A percentile compares a stretch with the other conserved stretches of the same genome.
Conservation (phyloP, 2,888 invertebrate species). For the Tiliacea aurago region DNA sequence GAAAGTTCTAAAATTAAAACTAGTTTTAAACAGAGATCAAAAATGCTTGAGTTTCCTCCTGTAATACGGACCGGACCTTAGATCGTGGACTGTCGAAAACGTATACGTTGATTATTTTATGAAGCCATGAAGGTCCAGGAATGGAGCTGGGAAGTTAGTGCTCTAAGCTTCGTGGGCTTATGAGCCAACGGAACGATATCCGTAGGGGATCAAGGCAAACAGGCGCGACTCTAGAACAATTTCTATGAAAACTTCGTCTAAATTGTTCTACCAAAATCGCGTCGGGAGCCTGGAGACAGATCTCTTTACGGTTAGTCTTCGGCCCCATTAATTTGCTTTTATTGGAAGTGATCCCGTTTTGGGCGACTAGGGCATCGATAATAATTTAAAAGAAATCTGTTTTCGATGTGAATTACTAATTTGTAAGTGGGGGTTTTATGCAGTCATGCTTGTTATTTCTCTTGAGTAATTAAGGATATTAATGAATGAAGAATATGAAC, state of each 20-base stretch:
- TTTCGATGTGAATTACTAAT: neutral
- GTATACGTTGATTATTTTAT: neutral
- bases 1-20: too few relatives aligned
- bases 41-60: too few relatives aligned
- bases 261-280: too few relatives aligned
- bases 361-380: neutral
- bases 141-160: neutral
- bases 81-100: neutral
- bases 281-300: too few relatives aligned
- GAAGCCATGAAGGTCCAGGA: neutral
- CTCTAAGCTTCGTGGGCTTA: too few relatives aligned
- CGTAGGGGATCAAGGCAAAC: neutral
- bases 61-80: too few relatives aligned
- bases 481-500: neutral
- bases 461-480: slow-evolving; percentile 23
- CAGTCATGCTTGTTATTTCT: slow-evolving; percentile 15
- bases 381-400: neutral
- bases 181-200: neutral
- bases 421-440: neutral
- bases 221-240: too few relatives aligned
- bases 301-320: neutral
- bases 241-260: too few relatives aligned
- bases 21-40: too few relatives aligned
- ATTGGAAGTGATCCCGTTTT: neutral
- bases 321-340: neutral